Conservation (phyloP, 2,888 invertebrate species). For the Tinea trinotella region DNA sequence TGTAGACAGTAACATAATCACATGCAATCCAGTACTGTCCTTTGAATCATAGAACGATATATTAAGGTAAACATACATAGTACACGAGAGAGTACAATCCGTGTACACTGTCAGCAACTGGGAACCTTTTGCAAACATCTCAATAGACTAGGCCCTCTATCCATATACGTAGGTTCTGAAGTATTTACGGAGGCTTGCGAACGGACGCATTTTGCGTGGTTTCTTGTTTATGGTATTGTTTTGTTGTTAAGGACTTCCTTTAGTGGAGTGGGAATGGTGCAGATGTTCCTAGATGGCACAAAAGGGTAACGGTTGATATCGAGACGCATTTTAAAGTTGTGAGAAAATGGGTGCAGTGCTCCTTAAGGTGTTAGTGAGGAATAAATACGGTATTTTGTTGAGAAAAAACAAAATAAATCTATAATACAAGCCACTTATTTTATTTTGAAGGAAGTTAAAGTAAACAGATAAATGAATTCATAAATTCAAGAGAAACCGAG, state of each 20-base stretch:
- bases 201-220: slow-evolving; percentile 37
- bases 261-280: slow-evolving; percentile 29
- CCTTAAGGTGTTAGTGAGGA: neutral
- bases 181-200: slow-evolving; percentile 30
- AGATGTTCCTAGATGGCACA: slow-evolving; percentile 26
- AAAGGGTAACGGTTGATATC: slow-evolving; percentile 19
- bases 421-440: too few species aligned
- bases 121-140: slow-evolving; percentile 20
- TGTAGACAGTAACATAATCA: neutral
- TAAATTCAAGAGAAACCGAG: too few species aligned
- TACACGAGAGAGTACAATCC: neutral
- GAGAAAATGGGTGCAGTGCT: slow-evolving; percentile 1
- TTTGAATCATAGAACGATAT: neutral
- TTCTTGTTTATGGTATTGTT: slow-evolving; percentile 35
- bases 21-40: neutral
- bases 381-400: neutral
- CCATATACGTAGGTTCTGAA: slow-evolving; percentile 17
- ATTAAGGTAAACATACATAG: neutral
- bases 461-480: too few species aligned
- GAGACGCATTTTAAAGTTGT: neutral
- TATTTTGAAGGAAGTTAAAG: too few species aligned
- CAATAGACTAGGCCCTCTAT: slow-evolving; percentile 16
- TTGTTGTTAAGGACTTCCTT: slow-evolving; percentile 28
- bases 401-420: too few species aligned
- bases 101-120: slow-evolving; percentile 10